Percentiles rank a stretch among this genome's conserved stretches.
Conservation (phyloP, 2,797 vertebrate species). For the Buceros bicornis region DNA sequence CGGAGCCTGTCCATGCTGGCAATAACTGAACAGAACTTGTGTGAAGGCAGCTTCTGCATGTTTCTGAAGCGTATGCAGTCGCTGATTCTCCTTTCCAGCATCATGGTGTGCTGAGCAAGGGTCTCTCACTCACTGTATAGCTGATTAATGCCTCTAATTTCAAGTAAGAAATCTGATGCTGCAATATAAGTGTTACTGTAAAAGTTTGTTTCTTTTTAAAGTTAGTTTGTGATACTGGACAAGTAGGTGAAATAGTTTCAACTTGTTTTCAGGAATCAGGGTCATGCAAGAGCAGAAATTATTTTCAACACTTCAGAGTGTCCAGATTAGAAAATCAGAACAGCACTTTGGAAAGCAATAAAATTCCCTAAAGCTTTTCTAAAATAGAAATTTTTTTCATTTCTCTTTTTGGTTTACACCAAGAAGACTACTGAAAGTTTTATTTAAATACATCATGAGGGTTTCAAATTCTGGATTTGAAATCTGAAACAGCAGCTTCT, state of each 20-base stretch:
- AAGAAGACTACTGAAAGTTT: neutral
- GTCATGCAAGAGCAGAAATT: neutral
- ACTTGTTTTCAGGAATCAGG: neutral
- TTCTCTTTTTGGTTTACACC: neutral
- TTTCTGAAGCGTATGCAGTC: neutral
- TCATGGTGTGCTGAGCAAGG: neutral
- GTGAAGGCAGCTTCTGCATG: neutral
- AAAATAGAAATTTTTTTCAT: neutral
- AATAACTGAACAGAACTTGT: neutral
- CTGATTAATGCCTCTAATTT: neutral
- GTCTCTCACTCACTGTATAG: neutral
- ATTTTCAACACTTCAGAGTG: neutral
- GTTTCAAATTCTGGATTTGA: neutral
- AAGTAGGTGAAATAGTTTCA: neutral
- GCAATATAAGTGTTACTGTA: neutral
- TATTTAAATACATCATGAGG: neutral
- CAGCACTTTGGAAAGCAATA: neutral
- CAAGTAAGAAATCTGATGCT: too few species aligned
- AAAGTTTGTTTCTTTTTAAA: neutral
- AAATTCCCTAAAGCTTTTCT: neutral
- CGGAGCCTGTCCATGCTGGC: accelerated
- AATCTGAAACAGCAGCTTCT: neutral
- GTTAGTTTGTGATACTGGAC: neutral
- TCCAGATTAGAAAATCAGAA: neutral
- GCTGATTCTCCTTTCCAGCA: neutral